phyloP scores from a whole-genome alignment of 2,113 vertebrate genomes.

The Cranoglanis bouderius region DNA sequence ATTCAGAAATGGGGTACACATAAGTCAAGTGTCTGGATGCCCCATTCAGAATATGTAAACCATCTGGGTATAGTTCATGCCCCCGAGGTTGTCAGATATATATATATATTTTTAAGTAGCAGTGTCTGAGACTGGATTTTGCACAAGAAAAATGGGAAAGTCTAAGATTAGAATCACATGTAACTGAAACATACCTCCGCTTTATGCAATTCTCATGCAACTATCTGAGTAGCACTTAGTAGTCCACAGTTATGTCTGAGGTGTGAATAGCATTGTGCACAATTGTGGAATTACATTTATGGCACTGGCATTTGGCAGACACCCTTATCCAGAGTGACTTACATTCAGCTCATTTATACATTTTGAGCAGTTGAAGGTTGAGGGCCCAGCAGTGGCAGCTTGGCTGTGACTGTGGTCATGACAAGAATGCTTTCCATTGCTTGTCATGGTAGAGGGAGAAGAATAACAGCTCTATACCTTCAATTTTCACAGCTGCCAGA shows the following conservation, averaged over 20 bases:
- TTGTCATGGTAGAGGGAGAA: conserved; percentile 62
- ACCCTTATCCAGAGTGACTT: too few species aligned
- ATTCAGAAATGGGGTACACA: not conserved
- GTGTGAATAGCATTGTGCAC: not conserved
- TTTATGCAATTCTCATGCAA: not conserved
- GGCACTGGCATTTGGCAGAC: too few species aligned
- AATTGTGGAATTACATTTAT: not conserved
- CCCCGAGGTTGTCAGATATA: not conserved
- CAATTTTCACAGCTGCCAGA: conserved; percentile 53
- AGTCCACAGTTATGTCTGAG: not conserved
- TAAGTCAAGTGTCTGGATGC: not conserved
- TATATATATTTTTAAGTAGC: not conserved
- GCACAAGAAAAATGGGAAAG: not conserved
- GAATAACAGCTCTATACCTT: conserved; percentile 66
- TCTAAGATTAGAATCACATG: not conserved
- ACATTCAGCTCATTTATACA: too few species aligned
- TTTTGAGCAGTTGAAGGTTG: too few species aligned
- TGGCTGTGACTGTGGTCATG: not conserved
- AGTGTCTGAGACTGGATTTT: not conserved
- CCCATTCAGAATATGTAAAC: not conserved
- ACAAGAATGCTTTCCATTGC: conserved; percentile 48
- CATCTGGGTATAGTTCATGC: not conserved
- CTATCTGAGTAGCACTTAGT: not conserved
- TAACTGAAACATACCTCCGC: not conserved
- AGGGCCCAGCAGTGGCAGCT: too few species aligned